Percentiles rank a stretch among this genome's conserved stretches.
Conservation (phyloP, 2,797 vertebrate genomes). For the Triplophysa yarkandensis region DNA sequence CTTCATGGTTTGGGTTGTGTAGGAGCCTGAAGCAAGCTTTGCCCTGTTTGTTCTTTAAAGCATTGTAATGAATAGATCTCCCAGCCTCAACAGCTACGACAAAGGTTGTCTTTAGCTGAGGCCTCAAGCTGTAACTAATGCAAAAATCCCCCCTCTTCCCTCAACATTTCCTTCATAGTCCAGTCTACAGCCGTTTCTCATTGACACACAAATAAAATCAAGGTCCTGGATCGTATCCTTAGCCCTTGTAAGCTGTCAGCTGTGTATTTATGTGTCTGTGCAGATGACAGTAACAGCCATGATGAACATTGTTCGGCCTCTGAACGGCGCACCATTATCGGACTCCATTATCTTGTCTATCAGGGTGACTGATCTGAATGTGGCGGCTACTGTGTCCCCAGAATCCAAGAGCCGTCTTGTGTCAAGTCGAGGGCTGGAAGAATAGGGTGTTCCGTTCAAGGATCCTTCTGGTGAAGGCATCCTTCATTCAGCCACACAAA, state of each 20-base stretch:
- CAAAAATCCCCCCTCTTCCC: neutral
- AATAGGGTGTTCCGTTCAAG: conserved; percentile 35
- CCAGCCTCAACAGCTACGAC: neutral
- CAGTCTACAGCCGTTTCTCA: conserved; percentile 16
- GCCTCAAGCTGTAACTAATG: conserved; percentile 12
- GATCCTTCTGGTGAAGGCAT: conserved; percentile 27
- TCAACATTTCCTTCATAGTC: conserved; percentile 21
- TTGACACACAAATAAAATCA: conserved; percentile 49
- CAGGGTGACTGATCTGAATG: conserved; percentile 49
- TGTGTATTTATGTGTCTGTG: conserved; percentile 57
- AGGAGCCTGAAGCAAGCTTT: conserved; percentile 13
- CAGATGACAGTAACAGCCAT: conserved; percentile 47
- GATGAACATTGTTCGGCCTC: conserved; percentile 52
- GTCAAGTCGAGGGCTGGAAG: conserved; percentile 37
- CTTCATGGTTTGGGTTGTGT: neutral
- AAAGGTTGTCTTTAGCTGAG: conserved; percentile 19
- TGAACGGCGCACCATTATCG: conserved; percentile 52
- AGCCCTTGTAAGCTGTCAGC: conserved; percentile 45
- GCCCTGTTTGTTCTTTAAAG: neutral
- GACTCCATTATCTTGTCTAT: conserved; percentile 61
- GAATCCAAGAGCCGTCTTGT: conserved; percentile 12
- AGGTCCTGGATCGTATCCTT: conserved; percentile 39
- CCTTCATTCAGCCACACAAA: conserved; percentile 29
- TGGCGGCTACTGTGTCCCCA: conserved; percentile 45
- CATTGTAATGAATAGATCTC: conserved; percentile 9